phyloP scores from a whole-genome alignment of 1,140 invertebrate species.

The Acromyrmex echinatior region DNA sequence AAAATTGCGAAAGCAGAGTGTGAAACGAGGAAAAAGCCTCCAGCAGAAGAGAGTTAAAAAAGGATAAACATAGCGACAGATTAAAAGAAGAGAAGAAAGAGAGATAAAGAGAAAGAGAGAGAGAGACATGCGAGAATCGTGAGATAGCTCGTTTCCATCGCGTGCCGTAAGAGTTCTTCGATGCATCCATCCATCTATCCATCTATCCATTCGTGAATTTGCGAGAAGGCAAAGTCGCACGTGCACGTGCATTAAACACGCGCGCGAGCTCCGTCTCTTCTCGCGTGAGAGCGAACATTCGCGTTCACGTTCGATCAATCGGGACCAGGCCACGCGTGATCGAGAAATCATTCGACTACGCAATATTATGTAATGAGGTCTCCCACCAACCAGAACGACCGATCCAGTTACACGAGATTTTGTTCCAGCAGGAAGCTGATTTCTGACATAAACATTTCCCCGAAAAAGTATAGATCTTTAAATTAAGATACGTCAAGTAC shows the following conservation, averaged over 20 bases:
- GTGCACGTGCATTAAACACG: neutral
- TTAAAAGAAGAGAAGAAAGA: neutral
- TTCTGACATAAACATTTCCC: neutral
- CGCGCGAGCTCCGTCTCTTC: neutral
- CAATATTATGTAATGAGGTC: conserved; percentile 31
- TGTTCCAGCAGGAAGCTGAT: neutral
- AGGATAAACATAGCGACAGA: conserved; percentile 31
- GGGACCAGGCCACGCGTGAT: conserved; percentile 15
- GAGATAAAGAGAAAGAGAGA: conserved; percentile 34
- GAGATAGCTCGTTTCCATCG: conserved; percentile 78
- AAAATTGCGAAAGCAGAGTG: conserved; percentile 69
- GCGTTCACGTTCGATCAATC: conserved; percentile 17
- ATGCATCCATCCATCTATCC: conserved; percentile 15
- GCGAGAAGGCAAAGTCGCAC: conserved; percentile 7
- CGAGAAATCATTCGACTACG: conserved; percentile 13
- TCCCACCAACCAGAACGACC: neutral
- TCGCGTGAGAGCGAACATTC: conserved; percentile 33
- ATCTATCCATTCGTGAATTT: conserved; percentile 3
- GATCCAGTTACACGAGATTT: conserved; percentile 4
- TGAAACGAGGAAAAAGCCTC: conserved; percentile 30
- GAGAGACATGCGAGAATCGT: conserved; percentile 64
- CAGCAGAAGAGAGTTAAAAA: conserved; percentile 32
- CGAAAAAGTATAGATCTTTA: neutral
- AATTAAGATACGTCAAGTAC: neutral
- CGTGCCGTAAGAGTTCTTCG: conserved; percentile 34